Percentiles rank a stretch among this genome's conserved stretches.
Conservation (phyloP, 2,113 vertebrate species). For the Acinonyx jubatus region DNA sequence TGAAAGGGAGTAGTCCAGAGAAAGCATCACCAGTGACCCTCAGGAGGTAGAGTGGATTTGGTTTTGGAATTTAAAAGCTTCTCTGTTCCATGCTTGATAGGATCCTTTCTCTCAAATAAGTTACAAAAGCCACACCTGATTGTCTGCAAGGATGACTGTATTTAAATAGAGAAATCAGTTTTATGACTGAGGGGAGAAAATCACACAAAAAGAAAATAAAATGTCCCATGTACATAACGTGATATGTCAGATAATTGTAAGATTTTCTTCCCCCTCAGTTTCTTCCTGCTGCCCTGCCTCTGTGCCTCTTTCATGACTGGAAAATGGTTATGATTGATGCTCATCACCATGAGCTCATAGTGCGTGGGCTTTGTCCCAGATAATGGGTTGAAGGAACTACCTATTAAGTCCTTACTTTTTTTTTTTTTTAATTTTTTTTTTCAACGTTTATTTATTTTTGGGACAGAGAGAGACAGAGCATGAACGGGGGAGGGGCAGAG, state of each 20-base stretch:
- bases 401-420: neutral
- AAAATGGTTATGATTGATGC: neutral
- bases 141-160: neutral
- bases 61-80: neutral
- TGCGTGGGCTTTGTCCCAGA: neutral
- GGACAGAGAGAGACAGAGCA: too few relatives aligned
- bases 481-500: too few relatives aligned
- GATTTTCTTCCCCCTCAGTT: neutral
- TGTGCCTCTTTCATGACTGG: neutral
- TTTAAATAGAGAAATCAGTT: slow-evolving; percentile 39
- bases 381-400: neutral
- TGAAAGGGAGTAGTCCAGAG: neutral
- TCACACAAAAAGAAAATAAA: slow-evolving; percentile 34
- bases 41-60: neutral
- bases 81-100: neutral
- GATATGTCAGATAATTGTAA: slow-evolving; percentile 5
- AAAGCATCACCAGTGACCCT: neutral
- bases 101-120: neutral
- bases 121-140: neutral
- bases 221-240: neutral
- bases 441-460: too few relatives aligned
- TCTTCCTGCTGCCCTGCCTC: neutral
- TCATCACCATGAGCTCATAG: neutral
- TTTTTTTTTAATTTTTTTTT: too few relatives aligned
- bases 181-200: slow-evolving; percentile 30